Percentiles rank a stretch among this genome's conserved stretches.
phyloP scores from a whole-genome alignment of 2,113 vertebrate genomes.

The Thymallus thymallus region DNA sequence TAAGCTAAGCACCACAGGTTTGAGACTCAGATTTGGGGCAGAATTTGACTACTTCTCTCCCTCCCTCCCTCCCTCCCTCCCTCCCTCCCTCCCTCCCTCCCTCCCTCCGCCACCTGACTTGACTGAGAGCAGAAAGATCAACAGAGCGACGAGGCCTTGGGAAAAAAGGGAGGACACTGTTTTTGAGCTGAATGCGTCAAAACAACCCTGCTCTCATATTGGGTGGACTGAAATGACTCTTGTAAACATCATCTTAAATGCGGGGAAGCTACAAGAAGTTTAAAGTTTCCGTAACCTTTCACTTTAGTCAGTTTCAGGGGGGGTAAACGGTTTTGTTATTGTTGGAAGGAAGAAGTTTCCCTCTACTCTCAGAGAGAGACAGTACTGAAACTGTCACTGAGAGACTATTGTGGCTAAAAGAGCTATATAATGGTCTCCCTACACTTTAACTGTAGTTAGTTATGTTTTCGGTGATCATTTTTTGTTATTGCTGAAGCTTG shows the following conservation, averaged over 20 bases:
- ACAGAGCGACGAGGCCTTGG: slow-evolving; percentile 9
- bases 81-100: slow-evolving; percentile 15
- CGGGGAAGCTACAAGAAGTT: neutral
- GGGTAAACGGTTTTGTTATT: slow-evolving; percentile 9
- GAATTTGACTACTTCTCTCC: slow-evolving; percentile 22
- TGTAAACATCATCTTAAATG: neutral
- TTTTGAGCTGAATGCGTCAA: neutral
- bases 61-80: slow-evolving; percentile 19
- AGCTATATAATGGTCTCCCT: neutral
- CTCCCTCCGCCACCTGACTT: slow-evolving; percentile 21
- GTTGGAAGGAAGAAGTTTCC: slow-evolving; percentile 46
- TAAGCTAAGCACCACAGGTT: slow-evolving; percentile 32
- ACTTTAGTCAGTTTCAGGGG: neutral
- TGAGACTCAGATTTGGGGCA: neutral
- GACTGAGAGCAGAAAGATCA: slow-evolving; percentile 7
- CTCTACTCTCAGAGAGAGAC: neutral
- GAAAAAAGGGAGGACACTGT: neutral
- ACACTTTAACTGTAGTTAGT: too few species aligned
- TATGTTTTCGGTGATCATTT: neutral
- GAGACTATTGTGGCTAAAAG: neutral
- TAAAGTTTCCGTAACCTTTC: neutral
- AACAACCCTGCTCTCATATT: neutral
- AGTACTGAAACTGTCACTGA: slow-evolving; percentile 3
- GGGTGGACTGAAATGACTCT: neutral
- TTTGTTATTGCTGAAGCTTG: neutral